Base-by-base conservation (phyloP, 2,113 vertebrate genomes). In the Seriola dumerili region DNA sequence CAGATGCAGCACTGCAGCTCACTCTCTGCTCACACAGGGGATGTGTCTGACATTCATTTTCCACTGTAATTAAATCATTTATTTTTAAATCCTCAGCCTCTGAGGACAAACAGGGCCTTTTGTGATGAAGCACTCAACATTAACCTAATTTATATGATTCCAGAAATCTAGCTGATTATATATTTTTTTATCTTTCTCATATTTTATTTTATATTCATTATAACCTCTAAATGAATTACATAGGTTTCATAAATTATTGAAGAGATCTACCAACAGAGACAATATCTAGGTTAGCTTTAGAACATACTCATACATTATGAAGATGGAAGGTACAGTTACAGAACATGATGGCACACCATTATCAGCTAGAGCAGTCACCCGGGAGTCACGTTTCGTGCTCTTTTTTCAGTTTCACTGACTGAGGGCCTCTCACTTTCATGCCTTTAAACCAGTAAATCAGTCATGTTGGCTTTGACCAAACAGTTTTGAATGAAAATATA, bases 371-470 rank as follows among this genome's bases (percentile, higher is more conserved):
- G 84, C 74, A 67, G 21, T 63, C 81, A 38, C 59, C 65, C 14
- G 73, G 76, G 92, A 87, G 72, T 96, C 91, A 55, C 52, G 77
- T 96, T 95, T 78, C 91, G 6, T 84, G 91, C 76, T 93, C 85
- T 46, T 48, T 80, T 94, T 95, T 95, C 95, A 92, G 92, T 95
- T 93, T 95, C 92, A 88, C 75, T 84, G 85, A 91, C 87, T 72
- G 52, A 78, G 82, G 69, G 70, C 83, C 82, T 91, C 85, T 93
- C 88, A 79, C 85, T 93, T 92, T 93, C 92, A 85, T 85, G 52
- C 66, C 68, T 89, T 76, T 71, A 72, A 81, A 81, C 63, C 63
- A 29, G 29, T 29, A 29, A 29, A 72, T 87, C 72, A 78, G 78
- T 80, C 50, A 58, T 74, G 73, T 19, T 38, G 73, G 16, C 61